Base-by-base conservation (phyloP, 1,140 invertebrate genomes). In the Gryllus bimaculatus region DNA sequence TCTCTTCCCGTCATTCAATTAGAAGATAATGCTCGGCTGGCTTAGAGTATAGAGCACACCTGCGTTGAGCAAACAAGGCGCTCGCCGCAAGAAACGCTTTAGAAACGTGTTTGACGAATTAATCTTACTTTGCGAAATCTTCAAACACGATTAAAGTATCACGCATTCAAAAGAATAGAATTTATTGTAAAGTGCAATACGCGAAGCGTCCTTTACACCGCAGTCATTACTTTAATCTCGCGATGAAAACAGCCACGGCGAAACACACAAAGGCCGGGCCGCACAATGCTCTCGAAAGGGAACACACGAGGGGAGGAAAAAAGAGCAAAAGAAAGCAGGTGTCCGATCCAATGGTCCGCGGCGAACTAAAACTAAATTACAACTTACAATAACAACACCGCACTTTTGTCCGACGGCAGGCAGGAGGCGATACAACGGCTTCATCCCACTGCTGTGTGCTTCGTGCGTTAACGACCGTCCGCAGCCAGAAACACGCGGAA, bases 81-180 rank as follows among this genome's bases (percentile, higher is more conserved):
- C 26, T 13, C 2, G 54, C 54, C 54, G 18, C 54, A 66, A 66
- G 54, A 66, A 66, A 66, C 54, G 10, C 54, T 66, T 66, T 66
- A 18, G 10, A 66, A 66, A 10, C 54, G 54, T 66, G 54, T 66
- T 66, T 66, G 54, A 66, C 54, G 54, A 66, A 66, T 66, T 66
- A 66, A 66, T 66, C 54, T 66, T 66, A 66, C 54, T 66, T 66
- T 66, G 18, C 54, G 54, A 66, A 66, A 66, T 66, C 54, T 66
- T 18, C 54, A 66, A 66, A 66, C 54, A 66, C 54, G 54, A 66
- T 66, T 66, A 13, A 66, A 66, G 54, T 66, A 66, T 18, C 10
- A 66, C 54, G 10, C 2, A 66, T 66, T 10, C 54, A 18, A 66
- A 66, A 66, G 54, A 66, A 66, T 66, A 66, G 10, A 66, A 66